Base-by-base conservation (phyloP, 2,797 vertebrate species). In the Tokudaia muenninki region DNA sequence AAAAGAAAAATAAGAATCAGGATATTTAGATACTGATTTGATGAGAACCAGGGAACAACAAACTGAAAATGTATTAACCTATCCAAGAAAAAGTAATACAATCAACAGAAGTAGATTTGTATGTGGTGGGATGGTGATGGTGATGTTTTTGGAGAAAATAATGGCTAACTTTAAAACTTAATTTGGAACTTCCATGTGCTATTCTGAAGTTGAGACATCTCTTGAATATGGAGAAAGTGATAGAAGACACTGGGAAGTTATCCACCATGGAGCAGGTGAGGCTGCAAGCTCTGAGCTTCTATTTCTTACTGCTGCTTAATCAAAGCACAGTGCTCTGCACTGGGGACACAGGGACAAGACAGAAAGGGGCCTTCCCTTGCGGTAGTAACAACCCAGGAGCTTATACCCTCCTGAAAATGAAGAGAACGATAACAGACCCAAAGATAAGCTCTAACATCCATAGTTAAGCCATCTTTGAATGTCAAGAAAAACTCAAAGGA, bases 341-440 rank as follows among this genome's bases (percentile, higher is more conserved):
- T 47, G 41, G 41, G 41, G 61, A 52, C 65, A 26, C 31, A 72
- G 94, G 13, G 55, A 83, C 3, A 74, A 55, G 78, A 55, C 50
- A 90, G 52, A 94, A 83, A 87, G 29, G 41, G 44, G 63, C 57
- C 17, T 72, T 70, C 24, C 63, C 72, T 37, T 3, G 8, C 2
- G 24, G 50, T 8, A 1, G 72, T 94, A 65, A 92, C 47, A 83
- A 47, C 75, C 57, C 44, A 92, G 50, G 22, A 81, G 37, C 44
- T 89, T 41, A 92, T 55, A 74, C 83, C 67, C 37, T 61, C 47
- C 50, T 91, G 70, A 93, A 86, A 92, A 74, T 57, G 22, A 81
- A 90, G 21, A 91, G 65, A 91, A 91, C 94, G n/a, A 50, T 78
- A 91, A 95, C 44, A 95, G 55, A 95, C 67, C 79, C 41, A 88